phyloP scores from a whole-genome alignment of 1,140 invertebrate genomes.

The Papilio dardanus region DNA sequence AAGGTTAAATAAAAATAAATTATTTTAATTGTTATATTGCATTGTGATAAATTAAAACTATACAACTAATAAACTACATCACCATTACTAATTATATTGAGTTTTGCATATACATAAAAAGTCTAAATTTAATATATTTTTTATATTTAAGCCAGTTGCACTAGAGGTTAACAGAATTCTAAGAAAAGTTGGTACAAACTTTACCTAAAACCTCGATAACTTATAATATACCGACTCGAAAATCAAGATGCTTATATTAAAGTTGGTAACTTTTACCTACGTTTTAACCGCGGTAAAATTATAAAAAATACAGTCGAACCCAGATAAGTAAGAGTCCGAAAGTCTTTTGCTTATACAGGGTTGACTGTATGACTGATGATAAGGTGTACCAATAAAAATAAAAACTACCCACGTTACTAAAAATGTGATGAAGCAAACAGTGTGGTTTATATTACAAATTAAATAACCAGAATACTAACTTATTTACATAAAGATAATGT shows the following conservation, averaged over 20 bases:
- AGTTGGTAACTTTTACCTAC: too few relatives aligned
- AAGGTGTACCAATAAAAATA: too few relatives aligned
- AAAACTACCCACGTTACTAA: too few relatives aligned
- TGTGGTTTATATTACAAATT: too few relatives aligned
- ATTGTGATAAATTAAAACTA: slow-evolving; percentile 37
- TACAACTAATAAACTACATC: slow-evolving; percentile 37
- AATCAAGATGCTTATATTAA: not conserved
- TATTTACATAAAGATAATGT: too few relatives aligned
- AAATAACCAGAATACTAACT: too few relatives aligned
- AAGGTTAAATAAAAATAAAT: slow-evolving; percentile 25
- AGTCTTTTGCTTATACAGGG: too few relatives aligned
- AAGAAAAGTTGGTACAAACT: not conserved
- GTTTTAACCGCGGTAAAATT: too few relatives aligned
- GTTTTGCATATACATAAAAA: not conserved
- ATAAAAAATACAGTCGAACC: too few relatives aligned
- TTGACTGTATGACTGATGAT: too few relatives aligned
- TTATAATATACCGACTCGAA: not conserved
- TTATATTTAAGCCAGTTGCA: not conserved
- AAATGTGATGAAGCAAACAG: too few relatives aligned
- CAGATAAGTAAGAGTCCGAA: too few relatives aligned
- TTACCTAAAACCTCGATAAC: not conserved
- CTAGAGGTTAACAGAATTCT: not conserved
- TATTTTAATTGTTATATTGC: slow-evolving; percentile 29
- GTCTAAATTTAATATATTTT: not conserved
- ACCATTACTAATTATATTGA: slow-evolving; percentile 37